Evolutionary conservation across 2,888 invertebrate species (phyloP), one percentile per base, ranked within the genome.

Genomic region (Calephelis perditalis): DNA sequence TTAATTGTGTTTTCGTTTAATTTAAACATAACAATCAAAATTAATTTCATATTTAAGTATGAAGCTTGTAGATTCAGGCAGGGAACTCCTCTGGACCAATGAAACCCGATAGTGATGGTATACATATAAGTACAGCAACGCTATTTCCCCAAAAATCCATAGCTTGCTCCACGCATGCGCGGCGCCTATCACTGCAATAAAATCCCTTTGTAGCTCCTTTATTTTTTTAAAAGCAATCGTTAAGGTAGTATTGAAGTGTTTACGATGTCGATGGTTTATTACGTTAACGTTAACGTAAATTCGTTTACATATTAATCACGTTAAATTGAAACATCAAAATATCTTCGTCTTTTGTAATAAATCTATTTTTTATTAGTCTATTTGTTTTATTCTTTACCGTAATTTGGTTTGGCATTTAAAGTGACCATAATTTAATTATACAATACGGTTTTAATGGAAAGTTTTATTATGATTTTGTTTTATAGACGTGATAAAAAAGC

Each of bases 141-240:
- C 56, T 43, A 52, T 26, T 26, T 57, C 37, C 35, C 66, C 64
- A 64, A 63, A 5, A 8, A 37, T 40, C 64, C 12, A 5, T 64
- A 10, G 12, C 64, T 68, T 63, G 61, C 1, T 44, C 66, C 72
- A 68, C 61, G 36, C 46, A 63, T 70, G 35, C 69, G 72, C 78
- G 86, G 86, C 85, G 86, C 85, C 84, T 85, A 81, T 77, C 74
- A 67, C 67, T 69, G 78, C 78, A 79, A 85, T 84, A 85, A 86
- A 85, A 82, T 77, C 77, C 75, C 75, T 79, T 72, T 72, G 70
- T 73, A 70, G 83, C 83, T 84, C 71, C 82, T 84, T 82, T 83
- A 83, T 82, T 84, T 84, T 82, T 86, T 86, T 86, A 85, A 76
- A 75, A 74, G 78, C 80, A 77, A 82, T 85, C 86, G 83, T 86